A percentile compares a stretch with the other conserved stretches of the same genome.
Conservation (phyloP, 92 coral and sea anemone genomes). For the Paramuricea clavata region DNA sequence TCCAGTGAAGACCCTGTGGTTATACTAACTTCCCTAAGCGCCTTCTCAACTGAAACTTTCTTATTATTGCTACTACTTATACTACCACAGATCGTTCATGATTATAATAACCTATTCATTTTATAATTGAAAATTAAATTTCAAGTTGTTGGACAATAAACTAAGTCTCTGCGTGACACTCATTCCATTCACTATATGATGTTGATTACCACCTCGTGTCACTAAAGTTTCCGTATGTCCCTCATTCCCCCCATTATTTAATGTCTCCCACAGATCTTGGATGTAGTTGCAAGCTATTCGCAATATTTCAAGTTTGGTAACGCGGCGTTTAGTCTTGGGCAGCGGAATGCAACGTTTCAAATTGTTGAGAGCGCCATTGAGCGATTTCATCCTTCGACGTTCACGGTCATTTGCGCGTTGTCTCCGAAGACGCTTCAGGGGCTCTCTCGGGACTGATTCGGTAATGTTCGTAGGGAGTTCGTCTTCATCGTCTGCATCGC, state of each 20-base stretch:
- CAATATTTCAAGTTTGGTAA: constrained; percentile 93
- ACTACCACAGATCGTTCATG: too few species aligned
- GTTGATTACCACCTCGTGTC: constrained; percentile 57
- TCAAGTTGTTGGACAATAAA: constrained; percentile 72
- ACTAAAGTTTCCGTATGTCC: constrained; percentile 32
- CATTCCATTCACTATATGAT: constrained; percentile 92
- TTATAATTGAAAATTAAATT: constrained; percentile 43
- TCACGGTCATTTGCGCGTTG: constrained; percentile 99
- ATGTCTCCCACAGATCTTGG: constrained; percentile 89
- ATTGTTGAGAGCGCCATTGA: constrained; percentile 94
- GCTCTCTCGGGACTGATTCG: constrained; percentile 74
- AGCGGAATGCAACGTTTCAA: constrained; percentile 96
- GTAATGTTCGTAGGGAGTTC: not conserved
- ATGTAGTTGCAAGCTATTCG: constrained; percentile 98
- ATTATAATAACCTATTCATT: too few species aligned
- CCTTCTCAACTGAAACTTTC: too few species aligned
- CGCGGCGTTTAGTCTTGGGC: constrained; percentile 93
- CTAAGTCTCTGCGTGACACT: constrained; percentile 95
- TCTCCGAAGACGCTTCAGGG: constrained; percentile 94
- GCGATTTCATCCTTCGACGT: constrained; percentile 91
- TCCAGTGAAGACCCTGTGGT: too few species aligned
- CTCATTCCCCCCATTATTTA: constrained; percentile 77
- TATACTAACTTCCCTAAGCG: too few species aligned
- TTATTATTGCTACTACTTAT: too few species aligned
- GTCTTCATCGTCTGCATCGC: constrained; percentile 8